Base-by-base conservation (phyloP, 2,113 vertebrate genomes). In the Martes martes region DNA sequence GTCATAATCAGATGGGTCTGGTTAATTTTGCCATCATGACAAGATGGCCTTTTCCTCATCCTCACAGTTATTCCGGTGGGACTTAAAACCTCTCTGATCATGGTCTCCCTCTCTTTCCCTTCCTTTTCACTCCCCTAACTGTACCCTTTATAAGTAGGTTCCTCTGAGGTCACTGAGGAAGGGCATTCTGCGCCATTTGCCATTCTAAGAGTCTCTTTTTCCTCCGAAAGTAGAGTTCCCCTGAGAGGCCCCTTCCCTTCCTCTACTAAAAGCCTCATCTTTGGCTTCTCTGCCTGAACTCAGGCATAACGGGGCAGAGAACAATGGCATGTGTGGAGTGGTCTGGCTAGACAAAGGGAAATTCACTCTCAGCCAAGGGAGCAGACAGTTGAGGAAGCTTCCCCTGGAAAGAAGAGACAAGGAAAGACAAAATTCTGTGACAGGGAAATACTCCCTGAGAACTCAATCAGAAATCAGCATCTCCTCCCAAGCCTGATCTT, bases 191-290 rank as follows among this genome's bases (percentile, higher is more conserved):
- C 50, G 95, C 93, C 39, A 16, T 96, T 96, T 4, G 57, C 80
- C 96, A 47, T 59, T 94, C 23, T 52, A 73, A 0, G 52, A 0
- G 33, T 96, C 88, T 98, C 95, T 98, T 98, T 98, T 96, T 97
- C 97, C 96, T 98, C 98, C 96, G 97, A 98, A 97, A 98, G 98
- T 96, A 97, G 84, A 97, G 92, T 96, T 98, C 97, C 97, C 97
- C 98, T 97, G 73, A 97, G 80, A 87, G 85, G 74, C 85, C 1
- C 57, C 50, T 50, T 71, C 96, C 97, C 97, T 98, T 98, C 97
- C 97, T 98, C 97, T 85, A 79, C 88, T 84, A 28, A 98, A 98
- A 97, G 97, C 95, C 96, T 94, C 97, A 86, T 95, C 98, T 96
- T 95, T 92, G 86, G 95, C 95, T 98, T 98, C 96, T 98, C 97